Percentiles rank a stretch among this genome's conserved stretches.
phyloP scores from a whole-genome alignment of 2,113 vertebrate genomes.

The Ictalurus punctatus region DNA sequence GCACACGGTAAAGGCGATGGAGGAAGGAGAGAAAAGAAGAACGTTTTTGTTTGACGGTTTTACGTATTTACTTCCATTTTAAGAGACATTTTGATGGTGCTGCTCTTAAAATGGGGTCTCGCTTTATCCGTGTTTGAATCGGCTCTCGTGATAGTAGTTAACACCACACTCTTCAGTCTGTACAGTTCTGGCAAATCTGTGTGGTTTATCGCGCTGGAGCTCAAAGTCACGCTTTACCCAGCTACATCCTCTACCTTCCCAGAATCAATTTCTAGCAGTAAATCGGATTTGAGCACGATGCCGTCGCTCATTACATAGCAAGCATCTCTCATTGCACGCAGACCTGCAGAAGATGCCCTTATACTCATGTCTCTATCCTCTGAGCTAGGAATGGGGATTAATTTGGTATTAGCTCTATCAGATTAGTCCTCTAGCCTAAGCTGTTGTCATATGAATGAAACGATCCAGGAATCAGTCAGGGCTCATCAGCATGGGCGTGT shows the following conservation, averaged over 20 bases:
- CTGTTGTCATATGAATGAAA: slow-evolving; percentile 29
- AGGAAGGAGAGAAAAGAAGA: not conserved
- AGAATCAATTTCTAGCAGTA: slow-evolving; percentile 37
- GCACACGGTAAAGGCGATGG: not conserved
- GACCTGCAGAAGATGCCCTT: slow-evolving; percentile 65
- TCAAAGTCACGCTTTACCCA: slow-evolving; percentile 31
- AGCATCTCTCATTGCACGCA: slow-evolving; percentile 48
- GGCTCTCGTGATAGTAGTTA: not conserved
- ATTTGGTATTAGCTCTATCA: slow-evolving; percentile 44
- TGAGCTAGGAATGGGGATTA: not conserved
- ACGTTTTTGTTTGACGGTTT: not conserved
- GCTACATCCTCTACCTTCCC: not conserved
- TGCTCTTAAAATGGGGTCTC: not conserved
- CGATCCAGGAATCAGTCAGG: slow-evolving; percentile 26
- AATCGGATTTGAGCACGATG: slow-evolving; percentile 62
- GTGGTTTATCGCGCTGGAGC: not conserved
- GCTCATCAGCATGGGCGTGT: slow-evolving; percentile 36
- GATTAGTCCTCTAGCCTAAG: slow-evolving; percentile 42
- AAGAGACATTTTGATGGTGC: slow-evolving; percentile 11
- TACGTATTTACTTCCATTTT: slow-evolving; percentile 40
- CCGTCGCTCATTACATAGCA: slow-evolving; percentile 62
- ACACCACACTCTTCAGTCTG: not conserved
- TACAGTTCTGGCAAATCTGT: slow-evolving; percentile 12
- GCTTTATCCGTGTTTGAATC: slow-evolving; percentile 8
- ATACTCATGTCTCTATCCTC: slow-evolving; percentile 67